These are phyloP conservation scores for Lanius ludovicianus DNA, from an alignment of 2,113 vertebrate genomes.

Conservation along the genomic window DNA sequence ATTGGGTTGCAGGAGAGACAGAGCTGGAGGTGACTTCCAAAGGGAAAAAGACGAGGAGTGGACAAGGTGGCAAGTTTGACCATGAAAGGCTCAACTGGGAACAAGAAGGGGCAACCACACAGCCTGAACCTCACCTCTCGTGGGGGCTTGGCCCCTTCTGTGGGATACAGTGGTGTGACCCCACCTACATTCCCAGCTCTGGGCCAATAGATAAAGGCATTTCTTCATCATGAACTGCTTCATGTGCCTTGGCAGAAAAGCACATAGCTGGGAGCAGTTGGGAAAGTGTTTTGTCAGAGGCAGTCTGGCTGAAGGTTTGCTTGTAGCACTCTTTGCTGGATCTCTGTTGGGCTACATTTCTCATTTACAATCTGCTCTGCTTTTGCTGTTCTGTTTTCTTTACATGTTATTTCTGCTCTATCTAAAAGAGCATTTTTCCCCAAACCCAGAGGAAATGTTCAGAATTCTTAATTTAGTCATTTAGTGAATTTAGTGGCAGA, in stretches of 20 bases:
- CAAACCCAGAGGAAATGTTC: not conserved
- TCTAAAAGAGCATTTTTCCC: not conserved
- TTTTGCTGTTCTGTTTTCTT: not conserved
- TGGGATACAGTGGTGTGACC: not conserved
- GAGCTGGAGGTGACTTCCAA: not conserved
- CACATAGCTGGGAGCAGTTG: slow-evolving; percentile 15
- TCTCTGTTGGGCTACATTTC: not conserved
- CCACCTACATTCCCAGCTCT: slow-evolving; percentile 35
- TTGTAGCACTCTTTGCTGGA: not conserved
- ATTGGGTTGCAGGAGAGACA: not conserved
- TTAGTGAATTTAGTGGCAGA: not conserved
- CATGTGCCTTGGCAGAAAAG: slow-evolving; percentile 39
- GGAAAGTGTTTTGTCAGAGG: slow-evolving; percentile 28
- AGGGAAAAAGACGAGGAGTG: not conserved
- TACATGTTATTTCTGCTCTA: not conserved
- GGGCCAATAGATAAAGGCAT: slow-evolving; percentile 54
- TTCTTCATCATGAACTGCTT: not conserved
- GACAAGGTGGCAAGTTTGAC: not conserved
- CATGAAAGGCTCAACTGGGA: not conserved
- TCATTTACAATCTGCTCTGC: not conserved
- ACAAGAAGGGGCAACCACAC: not conserved
- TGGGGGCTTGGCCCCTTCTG: not conserved
- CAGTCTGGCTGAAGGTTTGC: not conserved
- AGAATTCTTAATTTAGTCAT: not conserved
- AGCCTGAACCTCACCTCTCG: not conserved